A percentile compares a stretch with the other conserved stretches of the same genome.
phyloP scores from a whole-genome alignment of 2,888 invertebrate species.

The Erebia epiphron region DNA sequence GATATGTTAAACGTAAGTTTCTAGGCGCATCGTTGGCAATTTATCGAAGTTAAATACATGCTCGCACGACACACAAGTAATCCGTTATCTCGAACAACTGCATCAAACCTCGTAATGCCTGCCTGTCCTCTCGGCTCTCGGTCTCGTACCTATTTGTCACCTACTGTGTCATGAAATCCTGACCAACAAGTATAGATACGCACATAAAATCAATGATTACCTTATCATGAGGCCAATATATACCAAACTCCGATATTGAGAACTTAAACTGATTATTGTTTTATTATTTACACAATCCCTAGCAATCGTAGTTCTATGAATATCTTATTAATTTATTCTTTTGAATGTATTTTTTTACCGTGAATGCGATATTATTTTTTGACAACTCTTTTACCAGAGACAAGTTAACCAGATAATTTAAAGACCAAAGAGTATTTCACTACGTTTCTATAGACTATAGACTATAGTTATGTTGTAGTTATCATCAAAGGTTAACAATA shows the following conservation, averaged over 20 bases:
- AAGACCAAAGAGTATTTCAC: too few relatives aligned
- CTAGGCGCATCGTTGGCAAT: neutral
- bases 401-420: too few relatives aligned
- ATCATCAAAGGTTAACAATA: too few relatives aligned
- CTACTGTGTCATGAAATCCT: conserved; percentile 32
- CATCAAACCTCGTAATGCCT: conserved; percentile 25
- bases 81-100: conserved; percentile 13
- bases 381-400: neutral
- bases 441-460: neutral
- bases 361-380: conserved; percentile 7
- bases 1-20: neutral
- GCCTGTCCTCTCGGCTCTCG: conserved; percentile 12
- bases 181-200: conserved; percentile 34
- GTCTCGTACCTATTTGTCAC: conserved; percentile 29
- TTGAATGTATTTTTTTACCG: neutral
- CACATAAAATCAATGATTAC: conserved; percentile 34
- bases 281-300: conserved; percentile 22
- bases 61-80: neutral
- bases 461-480: too few relatives aligned
- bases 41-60: neutral
- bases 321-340: neutral
- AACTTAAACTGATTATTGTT: conserved; percentile 15
- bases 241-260: conserved; percentile 17
- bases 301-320: neutral
- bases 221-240: conserved; percentile 31